Conservation (phyloP, 2,888 invertebrate genomes). For the Pollenia griseotomentosa region DNA sequence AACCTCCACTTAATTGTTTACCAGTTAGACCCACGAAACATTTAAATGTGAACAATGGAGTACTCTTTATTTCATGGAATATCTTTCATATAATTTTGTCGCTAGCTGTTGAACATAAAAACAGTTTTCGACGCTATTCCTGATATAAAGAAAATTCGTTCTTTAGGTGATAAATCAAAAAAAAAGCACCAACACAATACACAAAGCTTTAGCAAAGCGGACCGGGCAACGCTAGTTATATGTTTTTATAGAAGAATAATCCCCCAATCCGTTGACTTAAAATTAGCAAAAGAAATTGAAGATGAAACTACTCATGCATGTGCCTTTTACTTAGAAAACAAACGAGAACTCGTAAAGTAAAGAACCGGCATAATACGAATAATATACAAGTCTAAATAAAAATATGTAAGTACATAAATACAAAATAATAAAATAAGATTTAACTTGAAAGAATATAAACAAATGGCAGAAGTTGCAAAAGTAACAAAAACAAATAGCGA, state of each 20-base stretch:
- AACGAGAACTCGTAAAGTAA: constrained; percentile 14
- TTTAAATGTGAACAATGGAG: too few relatives aligned
- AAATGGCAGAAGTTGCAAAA: constrained; percentile 4
- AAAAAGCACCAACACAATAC: too few relatives aligned
- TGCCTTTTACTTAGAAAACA: constrained; percentile 16
- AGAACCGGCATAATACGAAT: constrained; percentile 7
- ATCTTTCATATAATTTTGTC: too few relatives aligned
- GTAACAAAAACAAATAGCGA: neutral
- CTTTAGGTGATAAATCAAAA: too few relatives aligned
- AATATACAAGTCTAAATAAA: constrained; percentile 12
- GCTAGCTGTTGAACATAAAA: too few relatives aligned
- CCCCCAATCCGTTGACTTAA: constrained; percentile 15
- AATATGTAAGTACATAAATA: constrained; percentile 36
- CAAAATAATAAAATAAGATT: constrained; percentile 40
- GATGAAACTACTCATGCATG: constrained; percentile 42
- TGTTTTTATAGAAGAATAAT: neutral
- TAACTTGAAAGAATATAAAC: constrained; percentile 42
- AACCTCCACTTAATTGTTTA: too few relatives aligned
- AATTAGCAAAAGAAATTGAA: constrained; percentile 41
- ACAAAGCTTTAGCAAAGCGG: too few relatives aligned
- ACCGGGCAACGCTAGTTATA: too few relatives aligned
- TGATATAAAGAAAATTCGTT: too few relatives aligned
- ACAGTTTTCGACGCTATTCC: too few relatives aligned
- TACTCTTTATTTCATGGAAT: too few relatives aligned
- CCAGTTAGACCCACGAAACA: too few relatives aligned